These are phyloP conservation scores for Noctilio leporinus DNA, from an alignment of 2,113 vertebrate genomes.

Conservation along the genomic window DNA sequence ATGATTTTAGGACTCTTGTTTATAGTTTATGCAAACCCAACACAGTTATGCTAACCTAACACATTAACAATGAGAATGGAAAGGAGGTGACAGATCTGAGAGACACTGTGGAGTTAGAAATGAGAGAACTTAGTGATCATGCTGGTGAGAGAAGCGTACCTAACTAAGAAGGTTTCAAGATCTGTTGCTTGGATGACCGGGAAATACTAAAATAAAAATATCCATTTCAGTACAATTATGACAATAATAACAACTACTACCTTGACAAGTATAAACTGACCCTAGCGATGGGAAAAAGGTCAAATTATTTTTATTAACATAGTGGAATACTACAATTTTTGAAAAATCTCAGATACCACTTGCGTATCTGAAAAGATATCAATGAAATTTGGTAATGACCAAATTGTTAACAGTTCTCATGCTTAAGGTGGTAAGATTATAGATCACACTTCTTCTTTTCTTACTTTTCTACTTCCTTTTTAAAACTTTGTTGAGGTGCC, in stretches of 20 bases:
- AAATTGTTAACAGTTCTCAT: background rate
- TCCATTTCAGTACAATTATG: background rate
- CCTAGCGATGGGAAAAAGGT: background rate
- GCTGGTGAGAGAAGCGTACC: background rate
- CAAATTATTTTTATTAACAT: background rate
- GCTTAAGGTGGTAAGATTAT: background rate
- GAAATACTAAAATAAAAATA: background rate
- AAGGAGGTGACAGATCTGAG: background rate
- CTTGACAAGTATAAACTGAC: background rate
- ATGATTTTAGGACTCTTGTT: constrained; percentile 76
- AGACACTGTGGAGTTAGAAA: background rate
- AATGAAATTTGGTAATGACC: background rate
- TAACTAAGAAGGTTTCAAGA: background rate
- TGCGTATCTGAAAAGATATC: background rate
- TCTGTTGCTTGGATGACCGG: background rate
- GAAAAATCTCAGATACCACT: background rate
- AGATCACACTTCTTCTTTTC: background rate
- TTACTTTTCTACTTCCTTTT: background rate
- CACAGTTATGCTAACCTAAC: background rate
- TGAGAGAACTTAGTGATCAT: background rate
- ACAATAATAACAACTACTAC: background rate
- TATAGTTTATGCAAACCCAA: constrained; percentile 57
- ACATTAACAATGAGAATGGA: background rate
- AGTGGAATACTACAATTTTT: background rate
- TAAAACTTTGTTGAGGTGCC: background rate